A percentile compares a stretch with the other conserved stretches of the same genome.
These are phyloP conservation scores for Caenorhabditis sp. DNA, from an alignment of 2,888 invertebrate species.

Conservation along the genomic window DNA sequence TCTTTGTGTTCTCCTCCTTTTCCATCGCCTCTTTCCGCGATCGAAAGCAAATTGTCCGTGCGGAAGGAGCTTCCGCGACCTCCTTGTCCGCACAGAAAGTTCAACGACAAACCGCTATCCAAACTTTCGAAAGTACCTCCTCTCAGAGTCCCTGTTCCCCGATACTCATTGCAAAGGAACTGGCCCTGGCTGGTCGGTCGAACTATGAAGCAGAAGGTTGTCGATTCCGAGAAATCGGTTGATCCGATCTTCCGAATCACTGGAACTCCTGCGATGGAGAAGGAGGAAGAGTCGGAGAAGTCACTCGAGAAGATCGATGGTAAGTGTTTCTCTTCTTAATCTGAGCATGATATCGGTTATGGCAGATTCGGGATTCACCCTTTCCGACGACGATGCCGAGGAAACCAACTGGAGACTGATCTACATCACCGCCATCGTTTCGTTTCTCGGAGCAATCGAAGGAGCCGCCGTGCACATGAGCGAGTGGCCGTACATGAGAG, in stretches of 20 bases:
- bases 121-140: constrained; percentile 29
- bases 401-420: constrained; percentile 60
- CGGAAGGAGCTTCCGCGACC: constrained; percentile 48
- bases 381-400: constrained; percentile 52
- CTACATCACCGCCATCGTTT: constrained; percentile 60
- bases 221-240: constrained; percentile 46
- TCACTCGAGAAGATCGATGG: constrained; percentile 44
- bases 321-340: constrained; percentile 7
- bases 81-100: constrained; percentile 25
- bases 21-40: constrained; percentile 28
- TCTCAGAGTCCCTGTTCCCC: background rate
- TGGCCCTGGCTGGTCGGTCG: background rate
- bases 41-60: constrained; percentile 44
- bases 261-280: constrained; percentile 34
- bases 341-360: background rate
- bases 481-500: constrained; percentile 63
- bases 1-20: too few species aligned
- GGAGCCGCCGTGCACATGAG: constrained; percentile 64
- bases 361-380: constrained; percentile 26
- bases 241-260: constrained; percentile 45
- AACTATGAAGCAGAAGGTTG: constrained; percentile 53
- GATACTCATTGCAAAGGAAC: background rate
- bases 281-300: constrained; percentile 48
- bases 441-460: constrained; percentile 62
- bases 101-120: constrained; percentile 48